Conservation (phyloP, 1,140 invertebrate species). For the Anoplolepis gracilipes region DNA sequence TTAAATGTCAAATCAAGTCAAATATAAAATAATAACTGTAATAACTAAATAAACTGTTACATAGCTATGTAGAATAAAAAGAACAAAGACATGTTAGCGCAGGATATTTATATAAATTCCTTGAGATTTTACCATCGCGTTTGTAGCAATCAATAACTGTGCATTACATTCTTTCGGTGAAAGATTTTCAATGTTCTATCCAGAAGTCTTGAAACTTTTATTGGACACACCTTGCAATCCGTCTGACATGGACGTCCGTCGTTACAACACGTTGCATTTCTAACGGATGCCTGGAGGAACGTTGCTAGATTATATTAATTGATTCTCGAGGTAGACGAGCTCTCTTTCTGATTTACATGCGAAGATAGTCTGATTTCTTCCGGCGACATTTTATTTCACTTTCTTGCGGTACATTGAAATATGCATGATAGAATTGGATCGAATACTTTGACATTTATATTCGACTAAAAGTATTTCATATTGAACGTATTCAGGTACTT, state of each 20-base stretch:
- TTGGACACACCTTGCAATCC: constrained; percentile 40
- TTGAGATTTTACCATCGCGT: neutral
- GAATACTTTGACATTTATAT: neutral
- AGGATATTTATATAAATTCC: constrained; percentile 43
- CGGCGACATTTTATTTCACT: neutral
- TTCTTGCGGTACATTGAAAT: neutral
- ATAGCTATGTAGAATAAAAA: neutral
- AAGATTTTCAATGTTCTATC: constrained; percentile 31
- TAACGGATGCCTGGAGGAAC: neutral
- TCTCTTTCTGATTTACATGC: constrained; percentile 19
- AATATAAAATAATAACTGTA: neutral
- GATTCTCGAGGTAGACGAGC: constrained; percentile 22
- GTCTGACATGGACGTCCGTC: constrained; percentile 16
- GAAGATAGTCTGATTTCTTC: constrained; percentile 8
- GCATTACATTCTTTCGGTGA: constrained; percentile 18
- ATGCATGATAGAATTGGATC: neutral
- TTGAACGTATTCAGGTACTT: neutral
- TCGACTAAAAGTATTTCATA: neutral
- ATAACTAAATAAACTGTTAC: constrained; percentile 8
- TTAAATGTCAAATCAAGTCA: too few species aligned
- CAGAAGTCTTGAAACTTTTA: constrained; percentile 40
- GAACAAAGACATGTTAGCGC: too few species aligned
- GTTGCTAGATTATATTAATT: constrained; percentile 43
- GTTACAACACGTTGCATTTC: constrained; percentile 20
- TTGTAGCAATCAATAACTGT: constrained; percentile 15